Base-by-base conservation (phyloP, 2,888 invertebrate species). In the Dasypolia templi region DNA sequence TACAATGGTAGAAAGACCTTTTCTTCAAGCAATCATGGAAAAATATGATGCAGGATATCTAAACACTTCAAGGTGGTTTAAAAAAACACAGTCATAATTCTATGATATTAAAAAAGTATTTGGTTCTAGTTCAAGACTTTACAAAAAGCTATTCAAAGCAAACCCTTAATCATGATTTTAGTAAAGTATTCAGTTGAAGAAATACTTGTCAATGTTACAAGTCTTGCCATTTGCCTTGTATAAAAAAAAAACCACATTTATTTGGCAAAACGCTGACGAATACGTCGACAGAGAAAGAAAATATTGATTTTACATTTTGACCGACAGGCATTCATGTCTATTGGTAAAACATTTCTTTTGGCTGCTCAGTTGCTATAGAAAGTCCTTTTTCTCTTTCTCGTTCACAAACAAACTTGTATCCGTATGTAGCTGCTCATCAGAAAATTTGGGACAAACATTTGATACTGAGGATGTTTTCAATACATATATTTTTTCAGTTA, bases 221-320 rank as follows among this genome's bases (percentile, higher is more conserved):
- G 46, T 29, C 22, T 22, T n/a, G 26, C 26, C 72, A 72, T 73
- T 73, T 44, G 44, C 51, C 29, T 42, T 35, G 53, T 62, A 29
- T 35, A 17, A 73, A 61, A 55, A 62, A 69, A 42, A 62, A 39
- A 39, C 55, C 62, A 69, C 49, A 46, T 70, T 59, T 59, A 26
- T 67, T 82, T 68, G 49, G 53, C 56, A 73, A n/a, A 71, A 71
- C 70, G 76, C 29, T 64, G 65, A 79, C 55, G 12, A 32, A 69
- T 76, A 80, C 75, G 75, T 80, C 64, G 75, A 65, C 61, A 32
- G 55, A 70, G 58, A 70, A 75, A 70, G 51, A n/a, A n/a, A 59
- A 39, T 81, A 86, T 84, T 78, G 84, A 86, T 84, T 84, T 85
- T 58, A 68, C 73, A 81, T 83, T 78, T 64, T 49, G 22, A 53